Percentiles rank a stretch among this genome's conserved stretches.
Conservation (phyloP, 2,113 vertebrate genomes). For the Lonchura striata region DNA sequence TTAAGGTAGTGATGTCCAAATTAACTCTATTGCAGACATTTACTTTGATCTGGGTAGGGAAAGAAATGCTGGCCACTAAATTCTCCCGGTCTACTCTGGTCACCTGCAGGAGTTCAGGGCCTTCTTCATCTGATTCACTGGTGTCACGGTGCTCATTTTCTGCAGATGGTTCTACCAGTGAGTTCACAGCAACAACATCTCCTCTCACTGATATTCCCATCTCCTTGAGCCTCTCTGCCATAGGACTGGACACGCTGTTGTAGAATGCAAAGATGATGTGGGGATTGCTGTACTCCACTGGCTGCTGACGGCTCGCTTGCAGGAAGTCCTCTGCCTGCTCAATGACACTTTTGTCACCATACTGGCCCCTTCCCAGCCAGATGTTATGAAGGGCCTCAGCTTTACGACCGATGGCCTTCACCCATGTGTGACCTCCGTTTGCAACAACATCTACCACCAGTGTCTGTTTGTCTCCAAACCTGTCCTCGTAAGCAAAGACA, state of each 20-base stretch:
- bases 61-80: slow-evolving; percentile 84
- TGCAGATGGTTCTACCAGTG: slow-evolving; percentile 44
- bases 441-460: slow-evolving; percentile 95
- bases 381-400: slow-evolving; percentile 96
- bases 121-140: slow-evolving; percentile 73
- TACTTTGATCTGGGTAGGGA: slow-evolving; percentile 85
- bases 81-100: slow-evolving; percentile 84
- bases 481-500: slow-evolving; percentile 85
- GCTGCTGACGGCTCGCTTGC: slow-evolving; percentile 87
- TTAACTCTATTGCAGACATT: slow-evolving; percentile 87
- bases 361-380: slow-evolving; percentile 95
- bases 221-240: slow-evolving; percentile 85
- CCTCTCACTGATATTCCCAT: slow-evolving; percentile 92
- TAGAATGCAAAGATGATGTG: slow-evolving; percentile 95
- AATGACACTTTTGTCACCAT: slow-evolving; percentile 90
- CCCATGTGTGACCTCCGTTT: slow-evolving; percentile 89
- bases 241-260: slow-evolving; percentile 88
- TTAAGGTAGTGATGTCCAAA: slow-evolving; percentile 94
- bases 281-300: slow-evolving; percentile 88
- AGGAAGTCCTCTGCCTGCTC: slow-evolving; percentile 91
- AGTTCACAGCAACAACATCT: slow-evolving; percentile 88
- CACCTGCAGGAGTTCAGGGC: slow-evolving; percentile 64
- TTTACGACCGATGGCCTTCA: slow-evolving; percentile 94
- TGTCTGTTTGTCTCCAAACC: slow-evolving; percentile 76
- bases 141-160: slow-evolving; percentile 7